phyloP scores from a whole-genome alignment of 2,888 invertebrate genomes.

The Melanchra persicariae region DNA sequence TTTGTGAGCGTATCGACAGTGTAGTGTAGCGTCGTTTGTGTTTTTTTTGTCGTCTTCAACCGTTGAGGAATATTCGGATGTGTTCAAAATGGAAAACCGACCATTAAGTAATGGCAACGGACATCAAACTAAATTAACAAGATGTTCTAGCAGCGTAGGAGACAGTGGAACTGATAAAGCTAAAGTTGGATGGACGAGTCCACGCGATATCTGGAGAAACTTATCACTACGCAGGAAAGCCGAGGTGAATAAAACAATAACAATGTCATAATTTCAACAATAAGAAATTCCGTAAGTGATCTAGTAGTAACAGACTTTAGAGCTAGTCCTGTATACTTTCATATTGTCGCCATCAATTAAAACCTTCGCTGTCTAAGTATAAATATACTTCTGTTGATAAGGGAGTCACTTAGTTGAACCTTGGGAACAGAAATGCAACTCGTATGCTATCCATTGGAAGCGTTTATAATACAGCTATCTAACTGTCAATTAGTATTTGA shows the following conservation, averaged over 20 bases:
- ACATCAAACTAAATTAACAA: conserved; percentile 81
- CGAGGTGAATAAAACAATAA: conserved; percentile 78
- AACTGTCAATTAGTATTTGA: conserved; percentile 57
- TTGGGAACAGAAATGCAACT: conserved; percentile 58
- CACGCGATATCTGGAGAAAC: conserved; percentile 88
- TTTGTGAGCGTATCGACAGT: conserved; percentile 66
- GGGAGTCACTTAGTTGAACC: conserved; percentile 63
- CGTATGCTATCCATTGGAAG: conserved; percentile 32
- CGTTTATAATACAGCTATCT: conserved; percentile 49
- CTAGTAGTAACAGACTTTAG: conserved; percentile 25
- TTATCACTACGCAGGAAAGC: conserved; percentile 87
- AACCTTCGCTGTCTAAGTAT: conserved; percentile 59
- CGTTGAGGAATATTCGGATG: conserved; percentile 69
- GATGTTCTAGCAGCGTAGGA: conserved; percentile 87
- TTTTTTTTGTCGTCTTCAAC: conserved; percentile 51
- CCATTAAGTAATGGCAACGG: conserved; percentile 78
- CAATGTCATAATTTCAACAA: conserved; percentile 30
- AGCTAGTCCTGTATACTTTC: conserved; percentile 31
- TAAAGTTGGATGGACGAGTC: conserved; percentile 88
- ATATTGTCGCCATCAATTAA: conserved; percentile 64
- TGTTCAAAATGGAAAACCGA: conserved; percentile 84
- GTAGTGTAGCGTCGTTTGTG: conserved; percentile 62
- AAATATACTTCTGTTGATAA: conserved; percentile 67
- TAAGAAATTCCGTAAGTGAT: conserved; percentile 40
- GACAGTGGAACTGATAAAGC: conserved; percentile 84